phyloP scores from a whole-genome alignment of 2,888 invertebrate species.

The Drosophila ustulata region DNA sequence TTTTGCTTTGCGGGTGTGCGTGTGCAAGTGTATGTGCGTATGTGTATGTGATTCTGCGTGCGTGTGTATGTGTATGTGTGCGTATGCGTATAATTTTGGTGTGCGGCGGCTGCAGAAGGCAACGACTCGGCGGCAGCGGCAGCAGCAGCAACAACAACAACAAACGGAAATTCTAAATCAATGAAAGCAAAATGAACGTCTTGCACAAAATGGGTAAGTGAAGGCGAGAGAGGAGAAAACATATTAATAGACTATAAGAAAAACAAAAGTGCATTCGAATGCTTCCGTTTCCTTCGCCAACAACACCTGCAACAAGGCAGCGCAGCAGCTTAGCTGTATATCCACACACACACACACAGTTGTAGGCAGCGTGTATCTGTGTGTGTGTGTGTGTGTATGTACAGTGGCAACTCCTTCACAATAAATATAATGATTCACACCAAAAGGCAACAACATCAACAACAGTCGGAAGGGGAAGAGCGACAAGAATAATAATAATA shows the following conservation, averaged over 20 bases:
- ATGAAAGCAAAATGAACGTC: conserved; percentile 68
- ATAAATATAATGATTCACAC: conserved; percentile 31
- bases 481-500: conserved; percentile 18
- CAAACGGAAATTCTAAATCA: conserved; percentile 40
- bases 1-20: conserved; percentile 60
- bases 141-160: conserved; percentile 30
- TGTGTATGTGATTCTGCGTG: conserved; percentile 35
- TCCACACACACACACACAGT: background rate
- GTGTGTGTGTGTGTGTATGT: conserved; percentile 22
- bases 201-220: conserved; percentile 75
- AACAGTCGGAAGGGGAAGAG: conserved; percentile 2
- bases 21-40: conserved; percentile 39
- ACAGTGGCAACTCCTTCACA: conserved; percentile 25
- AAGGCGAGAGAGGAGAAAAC: background rate
- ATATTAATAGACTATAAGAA: conserved; percentile 8
- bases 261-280: conserved; percentile 15
- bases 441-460: conserved; percentile 11
- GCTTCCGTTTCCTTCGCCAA: conserved; percentile 22
- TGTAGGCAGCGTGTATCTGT: background rate
- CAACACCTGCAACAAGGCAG: conserved; percentile 34
- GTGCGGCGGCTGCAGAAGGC: conserved; percentile 69
- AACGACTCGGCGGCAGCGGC: conserved; percentile 56
- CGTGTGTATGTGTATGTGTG: conserved; percentile 58
- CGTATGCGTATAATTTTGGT: conserved; percentile 61
- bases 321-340: conserved; percentile 24